Evolutionary conservation across 2,797 vertebrate genomes (phyloP).

Genomic region (Diplodus puntazzo): DNA sequence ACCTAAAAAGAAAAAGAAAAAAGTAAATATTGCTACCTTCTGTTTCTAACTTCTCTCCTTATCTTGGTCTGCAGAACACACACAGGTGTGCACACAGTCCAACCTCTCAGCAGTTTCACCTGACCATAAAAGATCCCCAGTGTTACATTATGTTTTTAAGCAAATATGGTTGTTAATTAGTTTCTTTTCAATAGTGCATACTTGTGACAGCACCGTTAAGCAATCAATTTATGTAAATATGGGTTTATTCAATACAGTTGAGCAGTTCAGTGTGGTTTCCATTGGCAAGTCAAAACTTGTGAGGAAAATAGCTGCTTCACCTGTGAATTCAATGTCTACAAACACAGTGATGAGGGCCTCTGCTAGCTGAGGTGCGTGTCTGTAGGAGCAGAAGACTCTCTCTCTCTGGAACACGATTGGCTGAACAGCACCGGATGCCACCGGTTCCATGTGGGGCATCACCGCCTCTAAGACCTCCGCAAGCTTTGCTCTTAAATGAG

Average conservation of each 20-base stretch:
- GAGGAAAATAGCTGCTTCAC: conserved; percentile 73
- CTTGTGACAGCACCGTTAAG: background rate
- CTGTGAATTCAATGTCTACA: conserved; percentile 99
- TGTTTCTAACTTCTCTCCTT: conserved; percentile 15
- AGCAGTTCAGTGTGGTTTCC: background rate
- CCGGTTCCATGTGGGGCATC: conserved; percentile 96
- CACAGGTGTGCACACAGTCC: conserved; percentile 11
- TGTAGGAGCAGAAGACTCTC: conserved; percentile 93
- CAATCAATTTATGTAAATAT: background rate
- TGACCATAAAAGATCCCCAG: background rate
- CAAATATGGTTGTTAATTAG: background rate
- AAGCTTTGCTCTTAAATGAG: conserved; percentile 95
- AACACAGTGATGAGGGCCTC: conserved; percentile 98
- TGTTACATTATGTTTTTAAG: background rate
- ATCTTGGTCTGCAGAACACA: conserved; percentile 23
- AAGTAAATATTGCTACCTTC: background rate
- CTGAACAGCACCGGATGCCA: conserved; percentile 84
- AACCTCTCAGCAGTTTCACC: background rate
- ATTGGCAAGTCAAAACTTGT: background rate
- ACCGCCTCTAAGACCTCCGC: conserved; percentile 97
- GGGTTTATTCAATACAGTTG: background rate
- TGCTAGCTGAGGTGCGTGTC: conserved; percentile 90
- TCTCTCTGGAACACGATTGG: conserved; percentile 94
- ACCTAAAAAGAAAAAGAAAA: conserved; percentile 78
- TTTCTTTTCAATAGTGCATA: background rate